Percentiles rank a stretch among this genome's conserved stretches.
Evolutionary conservation across 2,113 vertebrate species (phyloP).

Genomic region (Pluvianellus socialis): DNA sequence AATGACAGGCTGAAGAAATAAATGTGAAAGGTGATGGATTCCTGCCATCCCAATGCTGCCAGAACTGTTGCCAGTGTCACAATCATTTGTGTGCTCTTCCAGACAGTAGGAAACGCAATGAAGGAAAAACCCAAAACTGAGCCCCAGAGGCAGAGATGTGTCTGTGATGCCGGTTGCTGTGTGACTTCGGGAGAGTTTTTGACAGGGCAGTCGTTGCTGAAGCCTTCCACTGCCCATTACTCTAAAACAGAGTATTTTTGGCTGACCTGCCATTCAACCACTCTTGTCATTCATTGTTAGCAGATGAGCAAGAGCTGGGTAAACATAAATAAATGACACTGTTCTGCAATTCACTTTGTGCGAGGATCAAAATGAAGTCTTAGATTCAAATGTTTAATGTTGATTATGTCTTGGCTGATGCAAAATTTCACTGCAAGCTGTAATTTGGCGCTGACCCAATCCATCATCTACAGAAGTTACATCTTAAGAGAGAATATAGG

Average conservation of each 20-base stretch:
- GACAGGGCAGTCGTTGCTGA: not conserved
- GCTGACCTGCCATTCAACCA: not conserved
- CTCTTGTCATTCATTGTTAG: not conserved
- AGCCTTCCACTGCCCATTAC: not conserved
- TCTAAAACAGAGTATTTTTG: not conserved
- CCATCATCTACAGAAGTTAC: not conserved
- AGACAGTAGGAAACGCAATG: not conserved
- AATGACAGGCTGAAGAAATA: not conserved
- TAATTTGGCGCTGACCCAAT: slow-evolving; percentile 8
- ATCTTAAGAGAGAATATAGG: not conserved
- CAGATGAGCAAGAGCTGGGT: not conserved
- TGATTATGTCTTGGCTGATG: slow-evolving; percentile 18
- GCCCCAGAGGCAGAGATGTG: not conserved
- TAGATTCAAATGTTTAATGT: not conserved
- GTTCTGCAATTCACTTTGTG: not conserved
- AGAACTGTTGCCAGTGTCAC: not conserved
- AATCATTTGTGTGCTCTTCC: not conserved
- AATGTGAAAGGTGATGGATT: not conserved
- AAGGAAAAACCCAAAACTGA: not conserved
- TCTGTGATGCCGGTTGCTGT: not conserved
- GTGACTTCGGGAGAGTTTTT: not conserved
- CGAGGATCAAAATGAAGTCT: slow-evolving; percentile 3
- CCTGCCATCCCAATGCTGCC: not conserved
- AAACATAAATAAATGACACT: not conserved
- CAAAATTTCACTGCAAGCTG: not conserved